phyloP scores from a whole-genome alignment of 2,113 vertebrate genomes.

The Emydocephalus ijimae region DNA sequence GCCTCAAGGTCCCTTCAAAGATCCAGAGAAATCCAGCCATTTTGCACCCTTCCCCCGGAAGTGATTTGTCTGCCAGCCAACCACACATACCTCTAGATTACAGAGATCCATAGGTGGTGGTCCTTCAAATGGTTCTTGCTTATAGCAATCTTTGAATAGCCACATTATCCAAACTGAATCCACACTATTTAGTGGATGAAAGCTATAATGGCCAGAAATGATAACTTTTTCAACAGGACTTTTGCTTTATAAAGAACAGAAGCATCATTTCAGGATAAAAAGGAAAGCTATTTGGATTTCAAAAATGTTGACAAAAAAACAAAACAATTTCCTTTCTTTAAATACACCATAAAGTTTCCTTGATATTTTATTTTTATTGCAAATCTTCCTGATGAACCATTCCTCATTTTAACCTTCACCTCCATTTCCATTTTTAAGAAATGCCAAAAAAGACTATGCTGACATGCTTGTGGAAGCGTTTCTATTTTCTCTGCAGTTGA shows the following conservation, averaged over 20 bases:
- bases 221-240: neutral
- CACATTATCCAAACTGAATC: neutral
- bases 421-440: neutral
- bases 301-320: neutral
- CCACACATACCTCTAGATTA: neutral
- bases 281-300: neutral
- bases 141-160: neutral
- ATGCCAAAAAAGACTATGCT: neutral
- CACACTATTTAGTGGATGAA: neutral
- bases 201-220: neutral
- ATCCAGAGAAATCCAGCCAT: neutral
- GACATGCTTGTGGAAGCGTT: neutral
- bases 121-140: neutral
- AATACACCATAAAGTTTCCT: neutral
- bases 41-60: neutral
- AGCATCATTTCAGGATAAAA: neutral
- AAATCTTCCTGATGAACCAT: neutral
- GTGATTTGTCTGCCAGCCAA: neutral
- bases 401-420: slow-evolving; percentile 6
- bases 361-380: neutral
- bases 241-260: neutral
- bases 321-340: neutral
- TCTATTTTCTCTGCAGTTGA: slow-evolving; percentile 1
- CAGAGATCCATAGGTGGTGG: too few relatives aligned
- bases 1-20: neutral